A percentile compares a stretch with the other conserved stretches of the same genome.
These are phyloP conservation scores for Whitmania pigra DNA, from an alignment of 1,140 invertebrate species.

Conservation along the genomic window DNA sequence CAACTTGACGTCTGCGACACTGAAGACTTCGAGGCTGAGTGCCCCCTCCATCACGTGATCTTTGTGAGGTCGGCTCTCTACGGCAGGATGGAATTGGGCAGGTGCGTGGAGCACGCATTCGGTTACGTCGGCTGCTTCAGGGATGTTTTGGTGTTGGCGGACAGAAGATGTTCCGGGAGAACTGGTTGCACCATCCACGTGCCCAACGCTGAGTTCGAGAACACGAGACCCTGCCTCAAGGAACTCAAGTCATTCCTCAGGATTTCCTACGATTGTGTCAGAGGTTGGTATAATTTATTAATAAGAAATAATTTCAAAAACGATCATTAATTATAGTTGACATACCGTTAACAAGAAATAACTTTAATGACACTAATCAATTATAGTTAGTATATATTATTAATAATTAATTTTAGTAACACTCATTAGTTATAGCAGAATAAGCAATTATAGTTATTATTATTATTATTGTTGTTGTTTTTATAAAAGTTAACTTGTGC, in stretches of 20 bases:
- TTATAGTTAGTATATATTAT: no score
- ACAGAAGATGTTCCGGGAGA: conserved; percentile 3
- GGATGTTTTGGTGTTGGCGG: conserved; percentile 17
- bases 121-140: conserved; percentile 17
- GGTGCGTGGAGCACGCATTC: conserved; percentile 11
- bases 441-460: no score
- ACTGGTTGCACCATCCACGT: conserved; percentile 1
- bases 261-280: conserved; percentile 15
- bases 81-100: conserved; percentile 12
- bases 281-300: neutral
- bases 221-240: conserved; percentile 17
- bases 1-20: conserved; percentile 11
- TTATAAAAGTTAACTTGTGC: no score
- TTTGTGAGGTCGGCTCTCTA: conserved; percentile 8
- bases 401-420: no score
- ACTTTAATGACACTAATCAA: no score
- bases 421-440: no score
- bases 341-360: no score
- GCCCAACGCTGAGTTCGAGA: conserved; percentile 18
- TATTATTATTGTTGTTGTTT: no score
- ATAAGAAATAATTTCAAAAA: no score
- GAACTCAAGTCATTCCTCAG: conserved; percentile 15
- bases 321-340: no score
- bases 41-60: conserved; percentile 12
- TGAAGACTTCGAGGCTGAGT: conserved; percentile 12